phyloP scores from a whole-genome alignment of 2,888 invertebrate genomes.

The Periphyllus acericola region DNA sequence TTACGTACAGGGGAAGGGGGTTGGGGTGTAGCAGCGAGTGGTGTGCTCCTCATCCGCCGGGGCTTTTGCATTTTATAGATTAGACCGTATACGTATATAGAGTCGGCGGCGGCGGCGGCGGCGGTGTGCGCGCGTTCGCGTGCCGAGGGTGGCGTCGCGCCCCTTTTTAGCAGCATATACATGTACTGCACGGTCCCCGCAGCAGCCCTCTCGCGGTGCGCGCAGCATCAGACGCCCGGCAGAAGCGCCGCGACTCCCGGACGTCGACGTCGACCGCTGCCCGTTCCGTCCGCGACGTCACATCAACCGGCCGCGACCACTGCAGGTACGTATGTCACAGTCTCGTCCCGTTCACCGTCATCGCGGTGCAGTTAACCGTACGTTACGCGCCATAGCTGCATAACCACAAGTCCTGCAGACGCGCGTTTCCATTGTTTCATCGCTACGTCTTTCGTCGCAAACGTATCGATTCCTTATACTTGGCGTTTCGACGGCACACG shows the following conservation, averaged over 20 bases:
- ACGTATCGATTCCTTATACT: no score
- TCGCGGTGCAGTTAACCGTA: no score
- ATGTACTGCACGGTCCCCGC: neutral
- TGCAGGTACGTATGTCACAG: no score
- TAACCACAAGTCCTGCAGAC: no score
- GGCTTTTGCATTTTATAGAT: conserved; percentile 58
- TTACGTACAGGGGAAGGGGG: neutral
- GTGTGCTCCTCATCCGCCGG: neutral
- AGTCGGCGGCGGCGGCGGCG: conserved; percentile 63
- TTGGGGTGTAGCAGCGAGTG: no score
- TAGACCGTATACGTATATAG: conserved; percentile 24
- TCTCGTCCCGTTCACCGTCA: no score
- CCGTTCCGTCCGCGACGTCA: neutral
- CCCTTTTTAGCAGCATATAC: conserved; percentile 25
- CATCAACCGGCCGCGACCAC: no score
- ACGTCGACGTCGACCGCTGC: neutral
- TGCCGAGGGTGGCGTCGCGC: conserved; percentile 58
- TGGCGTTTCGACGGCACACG: no score
- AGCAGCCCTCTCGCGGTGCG: conserved; percentile 31
- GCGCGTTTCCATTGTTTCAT: no score
- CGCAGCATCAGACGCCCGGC: conserved; percentile 41
- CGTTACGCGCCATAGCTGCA: no score
- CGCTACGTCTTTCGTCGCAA: no score
- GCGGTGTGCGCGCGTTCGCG: conserved; percentile 61
- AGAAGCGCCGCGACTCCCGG: conserved; percentile 36